Conservation (phyloP, 2,888 invertebrate species). For the Acrocera orbiculus region DNA sequence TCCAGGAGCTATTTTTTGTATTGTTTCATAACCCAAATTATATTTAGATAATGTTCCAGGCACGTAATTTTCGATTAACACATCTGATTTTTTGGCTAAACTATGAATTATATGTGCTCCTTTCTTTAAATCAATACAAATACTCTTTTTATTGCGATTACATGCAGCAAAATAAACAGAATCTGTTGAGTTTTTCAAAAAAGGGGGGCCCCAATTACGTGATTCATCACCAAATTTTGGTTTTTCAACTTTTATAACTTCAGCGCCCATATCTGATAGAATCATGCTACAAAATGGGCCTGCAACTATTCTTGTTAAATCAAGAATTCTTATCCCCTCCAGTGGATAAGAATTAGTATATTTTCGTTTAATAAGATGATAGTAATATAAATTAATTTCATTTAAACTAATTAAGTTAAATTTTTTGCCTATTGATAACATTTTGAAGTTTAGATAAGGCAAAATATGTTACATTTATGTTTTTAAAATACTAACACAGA, state of each 20-base stretch:
- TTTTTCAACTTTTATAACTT: slow-evolving; percentile 80
- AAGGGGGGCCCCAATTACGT: slow-evolving; percentile 88
- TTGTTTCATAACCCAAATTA: slow-evolving; percentile 60
- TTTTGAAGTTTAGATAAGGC: too few relatives aligned
- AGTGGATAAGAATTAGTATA: slow-evolving; percentile 36
- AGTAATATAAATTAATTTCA: too few relatives aligned
- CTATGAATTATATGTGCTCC: slow-evolving; percentile 52
- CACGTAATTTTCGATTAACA: slow-evolving; percentile 84
- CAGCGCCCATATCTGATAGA: slow-evolving; percentile 81
- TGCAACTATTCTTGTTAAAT: slow-evolving; percentile 74
- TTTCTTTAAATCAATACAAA: slow-evolving; percentile 69
- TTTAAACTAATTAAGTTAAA: too few relatives aligned
- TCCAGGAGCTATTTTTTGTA: slow-evolving; percentile 51
- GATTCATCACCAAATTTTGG: slow-evolving; percentile 73
- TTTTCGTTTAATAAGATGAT: not conserved
- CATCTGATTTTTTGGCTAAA: slow-evolving; percentile 60
- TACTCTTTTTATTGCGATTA: slow-evolving; percentile 88
- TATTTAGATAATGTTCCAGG: slow-evolving; percentile 70
- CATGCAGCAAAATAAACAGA: slow-evolving; percentile 71
- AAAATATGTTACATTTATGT: too few relatives aligned
- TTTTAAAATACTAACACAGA: too few relatives aligned
- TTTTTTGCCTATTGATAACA: too few relatives aligned
- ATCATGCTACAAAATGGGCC: slow-evolving; percentile 93
- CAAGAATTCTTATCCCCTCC: slow-evolving; percentile 53
- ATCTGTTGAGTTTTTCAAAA: slow-evolving; percentile 43